Conservation (phyloP, 2,113 vertebrate species). For the Solea solea region DNA sequence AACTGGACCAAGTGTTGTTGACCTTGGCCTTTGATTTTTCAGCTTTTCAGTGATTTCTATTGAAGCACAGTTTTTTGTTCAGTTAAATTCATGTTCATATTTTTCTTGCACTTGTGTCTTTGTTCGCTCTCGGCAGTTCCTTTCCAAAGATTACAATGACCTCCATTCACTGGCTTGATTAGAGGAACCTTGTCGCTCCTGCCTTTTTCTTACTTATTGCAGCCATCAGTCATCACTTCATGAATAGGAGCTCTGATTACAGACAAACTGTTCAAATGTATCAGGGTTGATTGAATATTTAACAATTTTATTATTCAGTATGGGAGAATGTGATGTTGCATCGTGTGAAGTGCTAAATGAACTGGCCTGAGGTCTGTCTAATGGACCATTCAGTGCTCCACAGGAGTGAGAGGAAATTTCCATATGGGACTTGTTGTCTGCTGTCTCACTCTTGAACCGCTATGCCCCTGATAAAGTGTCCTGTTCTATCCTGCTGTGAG, state of each 20-base stretch:
- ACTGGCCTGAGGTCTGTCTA: no score
- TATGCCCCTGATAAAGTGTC: constrained; percentile 22
- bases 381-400: no score
- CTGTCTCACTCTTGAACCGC: constrained; percentile 16
- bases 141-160: constrained; percentile 27
- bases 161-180: constrained; percentile 43
- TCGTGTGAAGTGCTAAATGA: no score
- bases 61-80: neutral
- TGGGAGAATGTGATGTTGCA: no score
- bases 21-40: no score
- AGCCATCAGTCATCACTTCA: neutral
- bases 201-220: neutral
- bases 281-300: constrained; percentile 10
- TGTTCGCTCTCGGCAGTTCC: neutral
- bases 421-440: constrained; percentile 55
- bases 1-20: no score
- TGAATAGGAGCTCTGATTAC: constrained; percentile 41
- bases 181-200: constrained; percentile 3
- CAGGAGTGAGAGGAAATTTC: constrained; percentile 53
- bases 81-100: neutral
- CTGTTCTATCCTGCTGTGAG: constrained; percentile 44
- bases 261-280: constrained; percentile 4
- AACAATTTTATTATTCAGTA: neutral
- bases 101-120: constrained; percentile 2
- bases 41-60: no score